Evolutionary conservation across 2,113 vertebrate genomes (phyloP).

Genomic region (Erythrolamprus reginae): DNA sequence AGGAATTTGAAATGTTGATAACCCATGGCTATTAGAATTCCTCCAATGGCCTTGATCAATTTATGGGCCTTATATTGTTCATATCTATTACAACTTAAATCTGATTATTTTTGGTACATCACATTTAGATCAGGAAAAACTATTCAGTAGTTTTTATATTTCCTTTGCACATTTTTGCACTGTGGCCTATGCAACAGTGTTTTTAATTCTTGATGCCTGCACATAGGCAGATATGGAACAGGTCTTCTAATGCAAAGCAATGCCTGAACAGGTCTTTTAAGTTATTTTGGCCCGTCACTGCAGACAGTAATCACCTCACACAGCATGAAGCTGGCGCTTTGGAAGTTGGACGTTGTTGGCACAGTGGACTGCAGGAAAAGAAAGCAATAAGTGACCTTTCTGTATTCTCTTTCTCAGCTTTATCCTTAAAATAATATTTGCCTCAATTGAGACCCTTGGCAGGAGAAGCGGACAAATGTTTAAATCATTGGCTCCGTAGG

Average conservation of each 20-base stretch:
- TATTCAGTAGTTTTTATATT: not conserved
- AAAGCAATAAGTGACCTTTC: not conserved
- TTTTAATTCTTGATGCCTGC: not conserved
- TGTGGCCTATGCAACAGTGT: not conserved
- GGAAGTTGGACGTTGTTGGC: not conserved
- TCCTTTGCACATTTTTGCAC: not conserved
- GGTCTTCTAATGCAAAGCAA: not conserved
- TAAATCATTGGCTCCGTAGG: conserved; percentile 42
- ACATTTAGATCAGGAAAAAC: not conserved
- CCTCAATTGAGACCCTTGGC: conserved; percentile 47
- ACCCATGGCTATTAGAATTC: not conserved
- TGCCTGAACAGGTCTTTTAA: not conserved
- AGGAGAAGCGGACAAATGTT: conserved; percentile 37
- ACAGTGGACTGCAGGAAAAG: conserved; percentile 4
- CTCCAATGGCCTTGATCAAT: not conserved
- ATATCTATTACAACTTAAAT: not conserved
- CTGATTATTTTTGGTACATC: not conserved
- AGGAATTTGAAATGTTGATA: not conserved
- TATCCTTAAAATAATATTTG: conserved; percentile 39
- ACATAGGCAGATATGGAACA: not conserved
- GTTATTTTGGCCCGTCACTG: not conserved
- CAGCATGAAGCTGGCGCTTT: not conserved
- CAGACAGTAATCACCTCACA: not conserved
- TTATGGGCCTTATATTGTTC: not conserved
- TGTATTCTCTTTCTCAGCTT: conserved; percentile 29